phyloP scores from a whole-genome alignment of 2,113 vertebrate species.

The Balaeniceps rex region DNA sequence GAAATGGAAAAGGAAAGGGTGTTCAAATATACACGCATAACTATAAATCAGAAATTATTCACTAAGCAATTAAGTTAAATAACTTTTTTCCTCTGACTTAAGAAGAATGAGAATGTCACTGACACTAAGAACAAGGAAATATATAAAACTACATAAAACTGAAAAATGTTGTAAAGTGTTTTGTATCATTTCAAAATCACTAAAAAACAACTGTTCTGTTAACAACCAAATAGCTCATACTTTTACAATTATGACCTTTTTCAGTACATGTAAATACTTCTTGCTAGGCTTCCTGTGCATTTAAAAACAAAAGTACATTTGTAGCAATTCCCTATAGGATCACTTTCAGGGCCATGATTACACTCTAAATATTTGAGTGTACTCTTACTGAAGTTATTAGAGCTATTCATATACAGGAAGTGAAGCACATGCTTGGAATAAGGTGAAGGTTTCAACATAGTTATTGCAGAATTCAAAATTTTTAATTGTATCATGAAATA shows the following conservation, averaged over 20 bases:
- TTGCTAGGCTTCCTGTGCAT: background rate
- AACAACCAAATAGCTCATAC: background rate
- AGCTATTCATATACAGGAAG: background rate
- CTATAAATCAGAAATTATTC: background rate
- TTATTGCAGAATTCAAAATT: background rate
- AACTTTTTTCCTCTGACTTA: background rate
- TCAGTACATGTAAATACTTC: background rate
- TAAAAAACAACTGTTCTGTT: background rate
- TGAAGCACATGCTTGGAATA: background rate
- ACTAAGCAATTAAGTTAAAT: background rate
- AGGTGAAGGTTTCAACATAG: background rate
- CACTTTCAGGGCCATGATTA: background rate
- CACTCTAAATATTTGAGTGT: background rate
- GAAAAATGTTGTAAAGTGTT: background rate
- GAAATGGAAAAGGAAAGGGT: background rate
- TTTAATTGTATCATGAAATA: background rate
- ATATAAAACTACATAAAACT: background rate
- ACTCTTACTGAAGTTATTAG: background rate
- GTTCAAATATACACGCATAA: background rate
- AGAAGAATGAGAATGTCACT: background rate
- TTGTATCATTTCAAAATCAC: background rate
- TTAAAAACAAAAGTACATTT: background rate
- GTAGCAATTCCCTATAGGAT: background rate
- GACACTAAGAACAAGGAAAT: background rate
- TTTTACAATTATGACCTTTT: background rate